Evolutionary conservation across 1,140 invertebrate genomes (phyloP).

Genomic region (Chrysoperla carnea): DNA sequence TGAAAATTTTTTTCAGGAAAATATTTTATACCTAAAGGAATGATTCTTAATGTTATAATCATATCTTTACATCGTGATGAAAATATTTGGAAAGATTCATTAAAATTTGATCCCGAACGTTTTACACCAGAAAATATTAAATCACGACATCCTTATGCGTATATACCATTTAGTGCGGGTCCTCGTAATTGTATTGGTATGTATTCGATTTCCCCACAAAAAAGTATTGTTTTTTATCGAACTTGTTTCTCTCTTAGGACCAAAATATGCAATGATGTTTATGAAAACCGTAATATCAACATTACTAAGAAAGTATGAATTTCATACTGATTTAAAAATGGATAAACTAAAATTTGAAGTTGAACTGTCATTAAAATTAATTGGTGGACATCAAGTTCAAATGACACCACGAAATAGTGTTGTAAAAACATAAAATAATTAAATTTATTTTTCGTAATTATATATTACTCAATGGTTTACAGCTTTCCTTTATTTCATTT

Average conservation of each 20-base stretch:
- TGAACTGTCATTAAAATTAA: no score
- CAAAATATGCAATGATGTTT: constrained; percentile 57
- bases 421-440: no score
- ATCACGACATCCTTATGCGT: constrained; percentile 32
- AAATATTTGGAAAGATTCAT: constrained; percentile 46
- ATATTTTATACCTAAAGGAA: constrained; percentile 26
- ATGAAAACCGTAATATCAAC: constrained; percentile 45
- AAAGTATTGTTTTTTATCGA: no score
- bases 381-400: no score
- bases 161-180: constrained; percentile 57
- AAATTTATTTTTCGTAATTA: no score
- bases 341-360: no score
- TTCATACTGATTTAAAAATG: no score
- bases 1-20: constrained; percentile 20
- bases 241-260: constrained; percentile 23
- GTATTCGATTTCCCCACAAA: background rate
- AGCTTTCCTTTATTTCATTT: no score
- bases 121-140: constrained; percentile 37
- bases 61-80: constrained; percentile 46
- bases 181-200: constrained; percentile 53
- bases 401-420: no score
- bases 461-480: no score
- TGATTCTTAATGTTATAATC: constrained; percentile 28
- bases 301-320: constrained; percentile 39
- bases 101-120: constrained; percentile 56